Conservation (phyloP, 64 coral and sea anemone species). For the Stylophora pistillata region DNA sequence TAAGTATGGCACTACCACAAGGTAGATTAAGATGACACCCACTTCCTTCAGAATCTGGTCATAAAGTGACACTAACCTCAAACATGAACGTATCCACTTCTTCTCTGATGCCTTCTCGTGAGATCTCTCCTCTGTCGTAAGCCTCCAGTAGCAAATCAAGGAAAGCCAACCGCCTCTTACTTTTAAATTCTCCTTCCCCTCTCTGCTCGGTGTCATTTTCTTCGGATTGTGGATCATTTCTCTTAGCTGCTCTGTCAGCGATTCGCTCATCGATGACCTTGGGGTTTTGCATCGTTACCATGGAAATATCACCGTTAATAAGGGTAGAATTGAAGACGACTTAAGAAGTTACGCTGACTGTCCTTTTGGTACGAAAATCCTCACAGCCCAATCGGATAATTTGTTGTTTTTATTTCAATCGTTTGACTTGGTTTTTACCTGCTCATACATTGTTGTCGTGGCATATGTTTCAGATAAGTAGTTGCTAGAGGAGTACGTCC, state of each 20-base stretch:
- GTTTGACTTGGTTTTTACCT: too few species aligned
- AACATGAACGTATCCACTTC: conserved; percentile 89
- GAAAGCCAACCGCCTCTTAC: conserved; percentile 43
- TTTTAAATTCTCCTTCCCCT: conserved; percentile 17
- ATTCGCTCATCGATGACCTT: conserved; percentile 77
- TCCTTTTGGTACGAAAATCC: too few species aligned
- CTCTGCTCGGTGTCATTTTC: not conserved
- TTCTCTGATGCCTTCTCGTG: conserved; percentile 62
- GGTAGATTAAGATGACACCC: too few species aligned
- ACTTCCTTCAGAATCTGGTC: too few species aligned
- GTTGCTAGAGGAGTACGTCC: too few species aligned
- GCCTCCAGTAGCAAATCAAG: conserved; percentile 70
- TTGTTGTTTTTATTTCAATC: too few species aligned
- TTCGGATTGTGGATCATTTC: not conserved
- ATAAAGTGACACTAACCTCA: conserved; percentile 35
- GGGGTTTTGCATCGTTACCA: not conserved
- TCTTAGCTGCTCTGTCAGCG: conserved; percentile 15
- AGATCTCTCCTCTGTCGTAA: conserved; percentile 68
- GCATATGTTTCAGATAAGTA: not conserved
- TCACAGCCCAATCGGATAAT: too few species aligned
- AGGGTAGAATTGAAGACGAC: too few species aligned
- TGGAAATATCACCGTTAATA: too few species aligned
- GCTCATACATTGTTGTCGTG: not conserved
- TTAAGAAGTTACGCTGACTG: too few species aligned
- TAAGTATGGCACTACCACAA: too few species aligned